These are phyloP conservation scores for Arctocebus calabarensis DNA, from an alignment of 2,797 vertebrate species.

Conservation along the genomic window DNA sequence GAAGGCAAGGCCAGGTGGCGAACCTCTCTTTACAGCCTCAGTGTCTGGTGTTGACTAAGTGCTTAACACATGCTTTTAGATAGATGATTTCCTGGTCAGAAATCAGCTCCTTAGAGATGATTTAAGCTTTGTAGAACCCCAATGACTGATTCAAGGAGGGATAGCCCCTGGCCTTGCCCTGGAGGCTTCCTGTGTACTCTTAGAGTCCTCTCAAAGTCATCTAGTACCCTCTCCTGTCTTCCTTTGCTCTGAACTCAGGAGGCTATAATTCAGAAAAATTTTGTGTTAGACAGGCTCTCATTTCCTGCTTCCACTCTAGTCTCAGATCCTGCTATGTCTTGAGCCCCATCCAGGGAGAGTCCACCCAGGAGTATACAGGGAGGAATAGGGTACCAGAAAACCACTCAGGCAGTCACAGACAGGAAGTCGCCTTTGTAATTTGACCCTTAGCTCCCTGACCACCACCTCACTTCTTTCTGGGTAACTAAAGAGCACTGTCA, in stretches of 20 bases:
- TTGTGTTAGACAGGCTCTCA: not conserved
- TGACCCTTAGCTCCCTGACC: not conserved
- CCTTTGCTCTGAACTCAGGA: not conserved
- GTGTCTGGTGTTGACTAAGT: constrained; percentile 7
- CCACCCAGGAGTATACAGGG: not conserved
- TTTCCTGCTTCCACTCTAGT: not conserved
- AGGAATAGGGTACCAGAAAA: not conserved
- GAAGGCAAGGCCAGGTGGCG: not conserved
- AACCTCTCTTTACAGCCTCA: not conserved
- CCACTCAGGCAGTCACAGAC: not conserved
- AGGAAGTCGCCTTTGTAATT: not conserved
- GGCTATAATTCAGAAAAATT: not conserved
- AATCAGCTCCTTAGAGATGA: constrained; percentile 16
- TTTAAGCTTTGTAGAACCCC: constrained; percentile 1
- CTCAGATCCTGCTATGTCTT: not conserved
- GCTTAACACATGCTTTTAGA: constrained; percentile 40
- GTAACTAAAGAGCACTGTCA: not conserved
- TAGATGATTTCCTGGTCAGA: not conserved
- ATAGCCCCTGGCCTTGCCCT: not conserved
- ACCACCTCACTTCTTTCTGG: not conserved
- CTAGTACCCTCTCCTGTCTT: not conserved
- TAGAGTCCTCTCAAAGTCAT: not conserved
- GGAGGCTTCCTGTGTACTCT: not conserved
- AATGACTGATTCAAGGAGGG: not conserved
- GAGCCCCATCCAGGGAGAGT: not conserved